These are phyloP conservation scores for Delia radicum DNA, from an alignment of 1,140 invertebrate species.

Conservation along the genomic window DNA sequence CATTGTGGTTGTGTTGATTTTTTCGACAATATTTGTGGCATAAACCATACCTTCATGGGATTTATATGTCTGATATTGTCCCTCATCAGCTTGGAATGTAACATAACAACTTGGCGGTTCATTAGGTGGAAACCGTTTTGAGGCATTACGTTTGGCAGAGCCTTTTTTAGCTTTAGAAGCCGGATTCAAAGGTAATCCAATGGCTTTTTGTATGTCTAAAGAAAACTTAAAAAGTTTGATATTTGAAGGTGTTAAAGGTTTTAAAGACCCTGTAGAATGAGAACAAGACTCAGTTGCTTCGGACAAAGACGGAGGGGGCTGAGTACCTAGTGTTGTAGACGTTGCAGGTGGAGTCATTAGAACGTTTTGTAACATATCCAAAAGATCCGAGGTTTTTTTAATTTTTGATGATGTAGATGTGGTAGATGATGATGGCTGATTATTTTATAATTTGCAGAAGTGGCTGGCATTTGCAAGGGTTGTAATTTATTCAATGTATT, in stretches of 20 bases:
- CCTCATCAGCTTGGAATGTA: slow-evolving; percentile 59
- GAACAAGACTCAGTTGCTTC: background rate
- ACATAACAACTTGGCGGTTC: slow-evolving; percentile 63
- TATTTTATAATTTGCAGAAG: background rate
- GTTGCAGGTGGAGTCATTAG: background rate
- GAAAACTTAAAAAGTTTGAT: slow-evolving; percentile 53
- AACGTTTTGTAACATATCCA: slow-evolving; percentile 56
- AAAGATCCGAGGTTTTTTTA: slow-evolving; percentile 51
- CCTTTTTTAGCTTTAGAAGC: slow-evolving; percentile 47
- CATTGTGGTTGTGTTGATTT: slow-evolving; percentile 61
- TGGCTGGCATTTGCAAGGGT: background rate
- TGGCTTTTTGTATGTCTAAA: slow-evolving; percentile 61
- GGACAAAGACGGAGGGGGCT: background rate
- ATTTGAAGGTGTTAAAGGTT: slow-evolving; percentile 5
- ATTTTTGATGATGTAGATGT: slow-evolving; percentile 29
- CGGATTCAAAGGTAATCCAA: slow-evolving; percentile 60
- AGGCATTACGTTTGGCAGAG: slow-evolving; percentile 30
- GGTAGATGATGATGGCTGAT: background rate
- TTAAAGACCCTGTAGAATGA: slow-evolving; percentile 2
- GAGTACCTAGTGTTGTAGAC: background rate
- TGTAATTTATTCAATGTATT: background rate
- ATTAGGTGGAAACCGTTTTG: slow-evolving; percentile 41
- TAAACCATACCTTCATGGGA: slow-evolving; percentile 52
- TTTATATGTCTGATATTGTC: slow-evolving; percentile 43
- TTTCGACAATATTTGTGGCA: slow-evolving; percentile 59